Evolutionary conservation across 2,113 vertebrate genomes (phyloP), one percentile per base, ranked within the genome.

Genomic region (Motacilla tschutschensis): DNA sequence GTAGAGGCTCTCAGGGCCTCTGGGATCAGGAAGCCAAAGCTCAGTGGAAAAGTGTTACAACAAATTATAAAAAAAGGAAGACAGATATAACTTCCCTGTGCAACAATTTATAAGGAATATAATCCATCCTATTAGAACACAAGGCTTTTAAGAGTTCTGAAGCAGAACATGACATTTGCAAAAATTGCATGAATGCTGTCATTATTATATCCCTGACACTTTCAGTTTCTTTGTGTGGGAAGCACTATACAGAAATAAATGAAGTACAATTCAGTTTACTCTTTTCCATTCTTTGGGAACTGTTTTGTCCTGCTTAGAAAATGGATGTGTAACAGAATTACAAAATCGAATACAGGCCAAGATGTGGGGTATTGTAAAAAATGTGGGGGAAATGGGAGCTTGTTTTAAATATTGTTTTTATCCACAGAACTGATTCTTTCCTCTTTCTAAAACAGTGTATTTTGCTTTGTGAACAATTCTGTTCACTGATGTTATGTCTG

Each of bases 111-210:
- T 51, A 71, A 76, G 69, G 44, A 48, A 55, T 53, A 59, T n/a
- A 60, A 74, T 72, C 77, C 2, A 4, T 64, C 38, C 54, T 85
- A 17, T 62, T 81, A 48, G 78, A 86, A 69, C 9, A 24, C 31
- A 35, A 79, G 43, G 35, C 63, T 90, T 81, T 89, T 85, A 85
- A 69, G 46, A 38, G 47, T 62, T 76, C 47, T 62, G 33, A 48
- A 65, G n/a, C 64, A 79, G 57, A 76, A 62, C 47, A 43, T 62
- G 79, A 21, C 29, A 84, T 54, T 72, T 76, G 59, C 72, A 91
- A 78, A 63, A 81, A 75, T 12, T 72, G 78, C 58, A 83, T 88
- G 83, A 92, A 83, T 75, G 46, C 22, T 88, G 58, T 83, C 64
- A 63, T 85, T 81, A 55, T 72, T 81, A 53, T n/a, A 78, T 75